These are phyloP conservation scores for Gortyna flavago DNA, from an alignment of 2,888 invertebrate species.

Conservation along the genomic window DNA sequence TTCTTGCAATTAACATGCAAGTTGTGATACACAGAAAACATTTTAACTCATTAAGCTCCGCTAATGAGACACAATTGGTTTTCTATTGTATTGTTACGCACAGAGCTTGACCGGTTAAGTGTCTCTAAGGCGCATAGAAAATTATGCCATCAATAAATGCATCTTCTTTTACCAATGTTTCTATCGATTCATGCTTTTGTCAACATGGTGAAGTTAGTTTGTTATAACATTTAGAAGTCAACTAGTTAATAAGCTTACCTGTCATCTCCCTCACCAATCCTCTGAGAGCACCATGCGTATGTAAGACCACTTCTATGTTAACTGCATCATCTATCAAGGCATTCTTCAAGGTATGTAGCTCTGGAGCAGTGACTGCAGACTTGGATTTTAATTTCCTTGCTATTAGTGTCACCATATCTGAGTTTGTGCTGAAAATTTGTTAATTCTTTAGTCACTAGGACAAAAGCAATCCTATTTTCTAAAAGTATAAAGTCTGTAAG, in stretches of 20 bases:
- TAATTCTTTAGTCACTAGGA: neutral
- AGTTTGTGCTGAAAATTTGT: slow-evolving; percentile 61
- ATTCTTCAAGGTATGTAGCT: slow-evolving; percentile 81
- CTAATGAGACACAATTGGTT: too few relatives aligned
- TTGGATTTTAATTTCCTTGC: slow-evolving; percentile 82
- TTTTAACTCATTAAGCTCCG: too few relatives aligned
- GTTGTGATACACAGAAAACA: neutral
- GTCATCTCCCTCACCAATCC: slow-evolving; percentile 89
- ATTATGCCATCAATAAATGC: neutral
- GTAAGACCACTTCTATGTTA: slow-evolving; percentile 76
- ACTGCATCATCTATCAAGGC: slow-evolving; percentile 79
- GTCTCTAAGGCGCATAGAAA: neutral
- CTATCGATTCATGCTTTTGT: neutral
- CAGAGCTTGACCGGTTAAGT: too few relatives aligned
- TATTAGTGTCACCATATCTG: slow-evolving; percentile 72
- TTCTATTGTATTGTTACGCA: too few relatives aligned
- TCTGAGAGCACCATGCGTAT: slow-evolving; percentile 82
- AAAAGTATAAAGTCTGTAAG: neutral
- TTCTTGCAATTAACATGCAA: neutral
- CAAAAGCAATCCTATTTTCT: neutral
- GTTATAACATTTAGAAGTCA: neutral
- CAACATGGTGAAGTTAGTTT: neutral
- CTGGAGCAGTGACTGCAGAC: slow-evolving; percentile 69
- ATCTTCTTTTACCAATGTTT: neutral
- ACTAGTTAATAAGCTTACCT: slow-evolving; percentile 68